These are phyloP conservation scores for Gonioctena quinquepunctata DNA, from an alignment of 1,140 invertebrate genomes.

Conservation along the genomic window DNA sequence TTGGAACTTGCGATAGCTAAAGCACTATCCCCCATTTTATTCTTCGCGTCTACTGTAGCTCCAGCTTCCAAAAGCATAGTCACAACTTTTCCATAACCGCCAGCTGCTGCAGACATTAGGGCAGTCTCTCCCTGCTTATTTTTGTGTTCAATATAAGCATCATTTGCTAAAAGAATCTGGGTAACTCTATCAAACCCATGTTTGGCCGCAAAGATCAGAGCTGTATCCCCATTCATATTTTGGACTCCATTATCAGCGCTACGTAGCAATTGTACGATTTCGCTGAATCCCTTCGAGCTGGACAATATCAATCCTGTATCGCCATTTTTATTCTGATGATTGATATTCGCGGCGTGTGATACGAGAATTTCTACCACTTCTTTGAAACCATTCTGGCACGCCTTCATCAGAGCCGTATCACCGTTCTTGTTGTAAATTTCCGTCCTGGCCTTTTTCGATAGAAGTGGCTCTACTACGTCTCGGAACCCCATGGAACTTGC, in stretches of 20 bases:
- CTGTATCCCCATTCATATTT: not conserved
- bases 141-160: not conserved
- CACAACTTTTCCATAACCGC: not conserved
- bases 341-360: not conserved
- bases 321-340: not conserved
- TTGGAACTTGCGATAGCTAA: not conserved
- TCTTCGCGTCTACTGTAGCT: not conserved
- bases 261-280: not conserved
- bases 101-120: not conserved
- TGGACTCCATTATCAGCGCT: not conserved
- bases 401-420: not conserved
- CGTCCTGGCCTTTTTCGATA: not conserved
- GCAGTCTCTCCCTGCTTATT: not conserved
- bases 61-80: not conserved
- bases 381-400: not conserved
- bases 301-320: not conserved
- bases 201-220: not conserved
- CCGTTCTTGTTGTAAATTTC: not conserved
- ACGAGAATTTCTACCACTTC: not conserved
- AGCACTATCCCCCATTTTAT: not conserved
- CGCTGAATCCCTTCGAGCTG: not conserved
- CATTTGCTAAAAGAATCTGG: not conserved
- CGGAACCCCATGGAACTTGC: not conserved
- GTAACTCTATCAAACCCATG: not conserved
- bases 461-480: not conserved